These are phyloP conservation scores for Anhinga anhinga DNA, from an alignment of 2,113 vertebrate species.

Conservation along the genomic window DNA sequence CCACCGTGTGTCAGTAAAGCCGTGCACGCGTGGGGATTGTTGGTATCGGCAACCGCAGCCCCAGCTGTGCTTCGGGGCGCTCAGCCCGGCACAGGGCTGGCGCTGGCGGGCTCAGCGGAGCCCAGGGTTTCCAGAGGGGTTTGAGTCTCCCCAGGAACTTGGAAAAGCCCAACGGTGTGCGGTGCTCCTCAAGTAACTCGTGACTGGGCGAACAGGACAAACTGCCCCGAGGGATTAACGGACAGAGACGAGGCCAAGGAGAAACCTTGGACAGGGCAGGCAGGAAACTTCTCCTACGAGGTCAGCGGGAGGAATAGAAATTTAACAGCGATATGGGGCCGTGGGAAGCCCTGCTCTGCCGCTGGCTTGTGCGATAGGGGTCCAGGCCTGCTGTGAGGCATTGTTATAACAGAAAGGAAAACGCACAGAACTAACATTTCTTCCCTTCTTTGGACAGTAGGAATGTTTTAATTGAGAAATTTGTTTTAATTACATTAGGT, in stretches of 20 bases:
- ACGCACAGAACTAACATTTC: not conserved
- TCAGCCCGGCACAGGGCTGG: not conserved
- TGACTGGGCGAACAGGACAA: not conserved
- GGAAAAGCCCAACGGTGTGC: not conserved
- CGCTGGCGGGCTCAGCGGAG: not conserved
- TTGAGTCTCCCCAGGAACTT: not conserved
- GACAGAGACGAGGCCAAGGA: not conserved
- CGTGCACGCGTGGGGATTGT: fast-evolving
- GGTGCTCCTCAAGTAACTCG: fast-evolving
- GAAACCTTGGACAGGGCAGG: not conserved
- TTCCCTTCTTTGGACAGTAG: constrained; percentile 66
- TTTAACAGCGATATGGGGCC: too few species aligned
- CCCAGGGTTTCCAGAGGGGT: not conserved
- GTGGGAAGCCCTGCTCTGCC: not conserved
- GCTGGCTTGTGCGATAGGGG: not conserved
- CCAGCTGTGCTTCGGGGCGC: not conserved
- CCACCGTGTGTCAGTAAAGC: fast-evolving
- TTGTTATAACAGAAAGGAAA: not conserved
- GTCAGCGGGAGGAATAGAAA: not conserved
- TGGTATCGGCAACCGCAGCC: not conserved
- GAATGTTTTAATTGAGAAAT: constrained; percentile 78
- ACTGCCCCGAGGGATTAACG: fast-evolving
- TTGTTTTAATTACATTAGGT: constrained; percentile 76
- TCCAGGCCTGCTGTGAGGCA: not conserved
- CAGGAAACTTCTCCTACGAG: not conserved